A percentile compares a stretch with the other conserved stretches of the same genome.
Conservation (phyloP, 37 sponge, comb jelly and placozoan species). For the Spongilla lacustris region DNA sequence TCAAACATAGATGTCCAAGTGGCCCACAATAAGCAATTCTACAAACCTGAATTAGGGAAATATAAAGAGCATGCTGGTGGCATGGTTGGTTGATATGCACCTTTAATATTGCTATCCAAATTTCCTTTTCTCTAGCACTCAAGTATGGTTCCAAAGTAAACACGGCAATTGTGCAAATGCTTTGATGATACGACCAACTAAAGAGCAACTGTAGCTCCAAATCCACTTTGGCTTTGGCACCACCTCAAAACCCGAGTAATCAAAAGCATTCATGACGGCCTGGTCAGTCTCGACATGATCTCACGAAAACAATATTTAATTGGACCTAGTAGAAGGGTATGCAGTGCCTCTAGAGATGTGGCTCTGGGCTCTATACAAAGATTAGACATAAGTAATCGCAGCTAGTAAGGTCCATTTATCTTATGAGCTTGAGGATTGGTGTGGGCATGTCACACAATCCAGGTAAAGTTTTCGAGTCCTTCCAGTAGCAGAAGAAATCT, state of each 20-base stretch:
- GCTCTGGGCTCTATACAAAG: slow-evolving; percentile 12
- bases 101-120: slow-evolving; percentile 9
- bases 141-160: background rate
- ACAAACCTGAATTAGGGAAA: background rate
- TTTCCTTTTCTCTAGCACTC: slow-evolving; percentile 3
- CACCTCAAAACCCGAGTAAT: slow-evolving; percentile 39
- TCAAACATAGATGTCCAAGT: background rate
- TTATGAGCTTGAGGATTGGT: too few species aligned
- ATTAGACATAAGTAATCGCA: too few species aligned
- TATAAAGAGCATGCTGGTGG: background rate
- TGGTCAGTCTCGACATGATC: slow-evolving; percentile 18
- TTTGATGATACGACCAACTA: slow-evolving; percentile 21
- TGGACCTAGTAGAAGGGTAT: slow-evolving; percentile 46
- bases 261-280: slow-evolving; percentile 26
- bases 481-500: too few species aligned
- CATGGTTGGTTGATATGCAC: slow-evolving; percentile 7
- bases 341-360: slow-evolving; percentile 49
- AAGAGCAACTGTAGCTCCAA: slow-evolving; percentile 10
- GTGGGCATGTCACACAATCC: too few species aligned
- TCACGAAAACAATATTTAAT: slow-evolving; percentile 33
- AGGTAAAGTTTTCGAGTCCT: too few species aligned
- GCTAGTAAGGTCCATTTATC: too few species aligned
- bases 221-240: background rate
- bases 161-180: background rate
- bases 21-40: background rate